Evolutionary conservation across 2,113 vertebrate species (phyloP), one percentile per base, ranked within the genome.

Genomic region (Macaca mulatta): DNA sequence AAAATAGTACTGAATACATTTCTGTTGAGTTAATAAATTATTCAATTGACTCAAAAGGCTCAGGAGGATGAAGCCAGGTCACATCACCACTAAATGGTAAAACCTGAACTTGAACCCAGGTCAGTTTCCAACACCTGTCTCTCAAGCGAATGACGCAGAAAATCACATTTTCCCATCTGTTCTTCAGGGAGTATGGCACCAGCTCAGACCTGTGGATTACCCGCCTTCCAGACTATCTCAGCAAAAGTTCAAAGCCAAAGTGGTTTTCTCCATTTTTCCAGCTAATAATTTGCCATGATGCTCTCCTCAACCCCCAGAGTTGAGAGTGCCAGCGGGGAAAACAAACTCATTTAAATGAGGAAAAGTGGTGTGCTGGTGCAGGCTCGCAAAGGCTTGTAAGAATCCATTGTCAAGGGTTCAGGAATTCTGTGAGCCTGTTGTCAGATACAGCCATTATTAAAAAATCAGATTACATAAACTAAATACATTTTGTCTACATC

Each of bases 401-500:
- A 84, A 5, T n/a, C 40, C 2, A 0, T 1, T 40, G 83, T 32
- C 70, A 40, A 5, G 48, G 30, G n/a, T 69, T 88, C 64, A 55
- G 90, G 77, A 48, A 40, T 52, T 45, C 35, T 72, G 27, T 50
- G 50, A 94, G 61, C 35, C 38, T 35, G 18, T 55, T 80, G 69
- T 93, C 57, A 38, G 83, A 59, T 27, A n/a, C 4, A 11, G 55
- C 45, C 92, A 67, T 85, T 48, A 79, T 78, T 55, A 79, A 87
- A 69, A 91, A 79, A 27, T 23, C 45, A 90, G 61, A 57, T 40
- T 69, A 16, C n/a, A 30, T 35, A 80, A 92, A 87, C 43, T 84
- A 78, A 92, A 69, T 89, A 20, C 3, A 48, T 89, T 87, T 96
- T 61, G 3, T 43, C 35, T 90, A 23, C 12, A 87, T 87, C n/a